Evolutionary conservation across 2,113 vertebrate species (phyloP).

Genomic region (Ctenodactylus gundi): DNA sequence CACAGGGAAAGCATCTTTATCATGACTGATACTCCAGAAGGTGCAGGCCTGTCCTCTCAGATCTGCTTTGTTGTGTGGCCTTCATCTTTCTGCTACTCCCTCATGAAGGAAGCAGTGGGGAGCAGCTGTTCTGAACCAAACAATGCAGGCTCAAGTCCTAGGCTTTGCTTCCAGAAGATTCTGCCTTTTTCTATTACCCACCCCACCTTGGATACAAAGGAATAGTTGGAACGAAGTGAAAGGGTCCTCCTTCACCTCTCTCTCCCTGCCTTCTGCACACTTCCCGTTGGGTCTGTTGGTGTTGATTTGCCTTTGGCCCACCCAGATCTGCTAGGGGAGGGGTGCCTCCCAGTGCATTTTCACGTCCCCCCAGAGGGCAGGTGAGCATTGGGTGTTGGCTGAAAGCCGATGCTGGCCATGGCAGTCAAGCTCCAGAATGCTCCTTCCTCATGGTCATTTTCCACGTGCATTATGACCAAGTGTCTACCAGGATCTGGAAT

Average conservation of each 20-base stretch:
- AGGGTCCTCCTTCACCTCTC: background rate
- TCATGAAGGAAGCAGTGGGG: background rate
- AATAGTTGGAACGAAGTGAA: background rate
- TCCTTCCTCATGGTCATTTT: background rate
- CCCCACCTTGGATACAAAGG: background rate
- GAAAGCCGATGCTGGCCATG: background rate
- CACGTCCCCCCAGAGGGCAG: background rate
- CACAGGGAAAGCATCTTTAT: background rate
- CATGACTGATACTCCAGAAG: background rate
- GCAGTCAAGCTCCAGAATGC: background rate
- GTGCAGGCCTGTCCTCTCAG: background rate
- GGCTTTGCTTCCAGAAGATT: background rate
- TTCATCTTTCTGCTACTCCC: background rate
- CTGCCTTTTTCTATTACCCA: background rate
- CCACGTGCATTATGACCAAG: background rate
- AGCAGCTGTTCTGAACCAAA: background rate
- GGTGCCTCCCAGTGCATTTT: background rate
- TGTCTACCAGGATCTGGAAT: background rate
- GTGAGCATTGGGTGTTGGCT: background rate
- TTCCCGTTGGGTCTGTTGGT: background rate
- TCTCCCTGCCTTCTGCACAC: background rate
- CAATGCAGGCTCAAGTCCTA: background rate
- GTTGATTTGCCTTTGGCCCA: background rate
- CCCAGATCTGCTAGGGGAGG: background rate
- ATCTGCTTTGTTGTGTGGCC: background rate